Evolutionary conservation across 2,888 invertebrate species (phyloP), one percentile per base, ranked within the genome.

Genomic region (Meta bourneti): DNA sequence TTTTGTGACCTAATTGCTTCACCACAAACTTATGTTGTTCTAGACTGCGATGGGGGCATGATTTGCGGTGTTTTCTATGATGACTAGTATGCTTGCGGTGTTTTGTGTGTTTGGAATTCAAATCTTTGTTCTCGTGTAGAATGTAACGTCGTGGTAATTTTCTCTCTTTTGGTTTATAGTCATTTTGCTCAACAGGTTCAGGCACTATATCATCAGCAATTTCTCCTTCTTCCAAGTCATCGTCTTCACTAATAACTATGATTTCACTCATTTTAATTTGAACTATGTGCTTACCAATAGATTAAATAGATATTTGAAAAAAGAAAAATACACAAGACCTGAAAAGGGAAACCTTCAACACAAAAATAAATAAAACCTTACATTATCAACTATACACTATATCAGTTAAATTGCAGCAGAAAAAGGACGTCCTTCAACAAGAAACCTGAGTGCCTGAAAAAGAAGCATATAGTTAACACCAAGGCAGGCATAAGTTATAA

Each of bases 211-310:
- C 86, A 80, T 86, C 81, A 48, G 77, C 49, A 51, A 91, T 91
- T 87, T 91, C 91, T 7, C 91, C 91, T 74, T 91, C 91, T 83
- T 91, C 91, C 34, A 91, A 71, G 72, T 83, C 91, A 69, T 75
- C 69, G 16, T 84, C 84, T n/a, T 84, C 84, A 54, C 13, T 61
- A 61, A 84, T 48, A 7, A 84, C 72, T 54, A 75, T 34, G 7
- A 84, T 19, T 61, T 84, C 84, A 6, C 48, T 16, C 74, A 84
- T 75, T 34, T 75, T 74, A 78, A 13, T 61, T 61, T 61, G 8
- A 61, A 61, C 8, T 16, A 61, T 61, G 34, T 34, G 34, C 34
- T 34, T 34, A 34, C 4, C 34, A 34, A 51, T 52, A 34, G 34
- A 79, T 61, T 13, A 80, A 69, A 9, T 34, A 69, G 34, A 80